phyloP scores from a whole-genome alignment of 30 jellyfish, hydroid and myxozoan genomes.

The Cassiopea xamachana region DNA sequence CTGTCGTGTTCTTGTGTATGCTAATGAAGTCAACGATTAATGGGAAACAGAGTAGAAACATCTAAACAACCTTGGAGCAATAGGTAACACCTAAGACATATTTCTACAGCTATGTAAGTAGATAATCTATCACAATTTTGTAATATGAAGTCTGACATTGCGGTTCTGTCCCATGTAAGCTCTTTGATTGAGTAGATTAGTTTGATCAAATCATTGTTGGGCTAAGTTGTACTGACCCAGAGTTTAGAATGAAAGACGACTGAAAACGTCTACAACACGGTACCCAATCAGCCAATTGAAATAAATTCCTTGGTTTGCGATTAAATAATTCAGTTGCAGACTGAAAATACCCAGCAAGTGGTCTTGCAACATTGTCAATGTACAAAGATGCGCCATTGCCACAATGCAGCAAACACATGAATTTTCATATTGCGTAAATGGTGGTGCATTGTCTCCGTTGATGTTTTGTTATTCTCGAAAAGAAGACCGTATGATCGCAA shows the following conservation, averaged over 20 bases:
- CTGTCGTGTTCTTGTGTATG: too few relatives aligned
- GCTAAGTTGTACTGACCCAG: not conserved
- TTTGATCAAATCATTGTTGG: not conserved
- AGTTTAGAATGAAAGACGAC: not conserved
- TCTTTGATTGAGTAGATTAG: not conserved
- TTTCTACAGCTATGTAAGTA: too few relatives aligned
- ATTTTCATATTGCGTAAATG: not conserved
- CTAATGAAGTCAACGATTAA: too few relatives aligned
- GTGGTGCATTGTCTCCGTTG: not conserved
- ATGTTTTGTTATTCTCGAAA: not conserved
- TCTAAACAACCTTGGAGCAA: too few relatives aligned
- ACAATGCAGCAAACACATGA: not conserved
- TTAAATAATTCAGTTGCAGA: not conserved
- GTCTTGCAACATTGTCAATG: not conserved
- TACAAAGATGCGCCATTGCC: not conserved
- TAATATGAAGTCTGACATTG: not conserved
- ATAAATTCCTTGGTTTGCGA: not conserved
- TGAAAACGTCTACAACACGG: not conserved
- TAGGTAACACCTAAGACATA: too few relatives aligned
- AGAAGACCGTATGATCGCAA: not conserved
- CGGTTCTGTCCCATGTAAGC: not conserved
- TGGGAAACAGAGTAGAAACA: too few relatives aligned
- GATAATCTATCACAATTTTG: too few relatives aligned
- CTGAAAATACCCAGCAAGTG: not conserved
- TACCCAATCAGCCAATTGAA: not conserved